phyloP scores from a whole-genome alignment of 2,113 vertebrate genomes.

The Nematolebias whitei region DNA sequence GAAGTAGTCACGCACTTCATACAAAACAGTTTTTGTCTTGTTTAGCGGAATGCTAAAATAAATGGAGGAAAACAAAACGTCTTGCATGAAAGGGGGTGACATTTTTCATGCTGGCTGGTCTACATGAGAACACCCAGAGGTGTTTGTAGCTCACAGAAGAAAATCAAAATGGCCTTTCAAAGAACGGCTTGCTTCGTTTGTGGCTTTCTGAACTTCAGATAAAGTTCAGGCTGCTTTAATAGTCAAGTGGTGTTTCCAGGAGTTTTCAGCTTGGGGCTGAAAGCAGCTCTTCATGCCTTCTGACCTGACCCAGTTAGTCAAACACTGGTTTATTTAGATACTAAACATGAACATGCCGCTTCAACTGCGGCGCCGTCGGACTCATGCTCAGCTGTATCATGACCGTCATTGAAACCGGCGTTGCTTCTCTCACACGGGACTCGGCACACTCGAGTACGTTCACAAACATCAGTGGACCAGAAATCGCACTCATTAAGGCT shows the following conservation, averaged over 20 bases:
- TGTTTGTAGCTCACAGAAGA: neutral
- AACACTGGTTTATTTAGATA: constrained; percentile 67
- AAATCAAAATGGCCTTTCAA: neutral
- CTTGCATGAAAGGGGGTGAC: too few species aligned
- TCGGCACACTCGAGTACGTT: constrained; percentile 17
- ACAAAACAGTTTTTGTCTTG: too few species aligned
- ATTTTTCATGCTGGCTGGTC: too few species aligned
- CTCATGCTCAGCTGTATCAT: constrained; percentile 29
- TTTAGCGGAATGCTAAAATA: too few species aligned
- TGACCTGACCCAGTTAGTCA: constrained; percentile 61
- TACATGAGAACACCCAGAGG: neutral
- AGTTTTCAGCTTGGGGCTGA: constrained; percentile 39
- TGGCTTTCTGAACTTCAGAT: constrained; percentile 3
- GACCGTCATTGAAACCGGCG: constrained; percentile 34
- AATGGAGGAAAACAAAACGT: too few species aligned
- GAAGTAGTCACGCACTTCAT: too few species aligned
- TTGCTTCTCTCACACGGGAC: constrained; percentile 9
- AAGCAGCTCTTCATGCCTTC: constrained; percentile 47
- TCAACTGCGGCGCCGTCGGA: constrained; percentile 17
- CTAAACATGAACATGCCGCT: constrained; percentile 42
- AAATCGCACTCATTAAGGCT: constrained; percentile 51
- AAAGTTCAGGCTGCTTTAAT: constrained; percentile 18
- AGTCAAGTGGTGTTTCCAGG: constrained; percentile 6
- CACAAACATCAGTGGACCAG: constrained; percentile 14
- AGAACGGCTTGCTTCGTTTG: constrained; percentile 19